phyloP scores from a whole-genome alignment of 2,797 vertebrate species.

The Kryptopterus vitreolus region DNA sequence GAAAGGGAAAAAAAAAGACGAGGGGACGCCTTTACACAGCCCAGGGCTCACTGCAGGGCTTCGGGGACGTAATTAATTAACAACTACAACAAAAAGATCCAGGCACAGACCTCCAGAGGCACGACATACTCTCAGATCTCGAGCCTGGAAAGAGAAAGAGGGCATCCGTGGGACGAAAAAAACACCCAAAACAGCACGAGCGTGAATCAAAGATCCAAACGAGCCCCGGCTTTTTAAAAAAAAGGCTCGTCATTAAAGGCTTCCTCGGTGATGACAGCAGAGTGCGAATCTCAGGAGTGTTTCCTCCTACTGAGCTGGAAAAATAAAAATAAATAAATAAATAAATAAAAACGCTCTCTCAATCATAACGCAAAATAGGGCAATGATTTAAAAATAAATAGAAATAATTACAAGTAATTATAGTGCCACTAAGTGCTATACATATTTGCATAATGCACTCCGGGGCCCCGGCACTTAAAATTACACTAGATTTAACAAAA shows the following conservation, averaged over 20 bases:
- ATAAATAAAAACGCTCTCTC: slow-evolving; percentile 17
- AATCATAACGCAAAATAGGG: slow-evolving; percentile 17
- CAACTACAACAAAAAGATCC: slow-evolving; percentile 78
- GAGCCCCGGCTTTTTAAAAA: slow-evolving; percentile 44
- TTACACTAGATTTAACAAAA: background rate
- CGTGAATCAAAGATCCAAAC: slow-evolving; percentile 52
- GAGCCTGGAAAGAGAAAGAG: slow-evolving; percentile 64
- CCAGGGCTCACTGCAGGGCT: slow-evolving; percentile 69
- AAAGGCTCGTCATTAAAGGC: slow-evolving; percentile 41
- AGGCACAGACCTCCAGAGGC: slow-evolving; percentile 64
- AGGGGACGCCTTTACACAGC: slow-evolving; percentile 60
- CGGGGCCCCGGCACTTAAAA: background rate
- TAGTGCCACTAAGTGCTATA: background rate
- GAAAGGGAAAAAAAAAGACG: background rate
- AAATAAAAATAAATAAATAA: slow-evolving; percentile 6
- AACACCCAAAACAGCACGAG: slow-evolving; percentile 50
- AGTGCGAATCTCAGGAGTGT: slow-evolving; percentile 30
- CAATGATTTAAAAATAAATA: slow-evolving; percentile 28
- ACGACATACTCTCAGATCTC: slow-evolving; percentile 69
- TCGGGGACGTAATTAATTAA: slow-evolving; percentile 80
- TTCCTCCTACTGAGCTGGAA: slow-evolving; percentile 26
- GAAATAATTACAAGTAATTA: slow-evolving; percentile 30
- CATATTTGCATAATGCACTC: slow-evolving; percentile 20
- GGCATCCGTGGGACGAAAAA: slow-evolving; percentile 60
- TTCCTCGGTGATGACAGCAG: slow-evolving; percentile 32